Percentiles rank a stretch among this genome's conserved stretches.
Conservation (phyloP, 2,797 vertebrate species). For the Epinephelus awoara region DNA sequence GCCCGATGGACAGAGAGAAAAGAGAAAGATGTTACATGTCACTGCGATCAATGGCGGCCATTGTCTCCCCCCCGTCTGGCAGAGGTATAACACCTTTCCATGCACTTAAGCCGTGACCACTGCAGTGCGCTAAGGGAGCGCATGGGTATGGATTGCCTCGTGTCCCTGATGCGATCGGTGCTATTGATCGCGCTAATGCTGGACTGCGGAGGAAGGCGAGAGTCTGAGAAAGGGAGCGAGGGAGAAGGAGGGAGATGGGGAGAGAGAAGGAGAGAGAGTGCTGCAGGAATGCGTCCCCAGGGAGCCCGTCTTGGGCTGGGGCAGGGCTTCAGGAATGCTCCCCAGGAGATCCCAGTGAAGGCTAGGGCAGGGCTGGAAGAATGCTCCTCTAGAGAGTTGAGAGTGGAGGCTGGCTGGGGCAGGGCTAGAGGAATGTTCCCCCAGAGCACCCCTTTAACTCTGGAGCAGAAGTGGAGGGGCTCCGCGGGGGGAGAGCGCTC, state of each 20-base stretch:
- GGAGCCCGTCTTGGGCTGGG: slow-evolving; percentile 86
- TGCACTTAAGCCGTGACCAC: slow-evolving; percentile 89
- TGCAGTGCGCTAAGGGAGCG: slow-evolving; percentile 88
- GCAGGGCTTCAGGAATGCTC: slow-evolving; percentile 88
- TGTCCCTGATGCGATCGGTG: slow-evolving; percentile 89
- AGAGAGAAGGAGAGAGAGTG: slow-evolving; percentile 77
- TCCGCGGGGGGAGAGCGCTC: slow-evolving; percentile 73
- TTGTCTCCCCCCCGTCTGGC: slow-evolving; percentile 83
- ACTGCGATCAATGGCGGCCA: slow-evolving; percentile 86
- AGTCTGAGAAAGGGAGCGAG: slow-evolving; percentile 79
- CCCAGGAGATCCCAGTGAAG: slow-evolving; percentile 84
- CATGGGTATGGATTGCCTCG: slow-evolving; percentile 88
- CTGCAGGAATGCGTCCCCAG: slow-evolving; percentile 87
- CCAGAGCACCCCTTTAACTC: slow-evolving; percentile 84
- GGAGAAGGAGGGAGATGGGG: slow-evolving; percentile 74
- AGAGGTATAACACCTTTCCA: slow-evolving; percentile 89
- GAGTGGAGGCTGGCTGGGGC: slow-evolving; percentile 82
- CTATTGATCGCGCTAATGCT: slow-evolving; percentile 90
- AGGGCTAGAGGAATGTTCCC: slow-evolving; percentile 86
- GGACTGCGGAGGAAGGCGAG: slow-evolving; percentile 87
- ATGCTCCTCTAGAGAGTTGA: slow-evolving; percentile 84
- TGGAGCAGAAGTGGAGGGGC: slow-evolving; percentile 79
- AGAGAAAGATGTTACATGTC: slow-evolving; percentile 87
- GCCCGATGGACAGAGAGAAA: slow-evolving; percentile 74
- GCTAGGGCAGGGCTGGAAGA: slow-evolving; percentile 87